Base-by-base conservation (phyloP, 92 coral and sea anemone species). In the Pocillopora meandrina region DNA sequence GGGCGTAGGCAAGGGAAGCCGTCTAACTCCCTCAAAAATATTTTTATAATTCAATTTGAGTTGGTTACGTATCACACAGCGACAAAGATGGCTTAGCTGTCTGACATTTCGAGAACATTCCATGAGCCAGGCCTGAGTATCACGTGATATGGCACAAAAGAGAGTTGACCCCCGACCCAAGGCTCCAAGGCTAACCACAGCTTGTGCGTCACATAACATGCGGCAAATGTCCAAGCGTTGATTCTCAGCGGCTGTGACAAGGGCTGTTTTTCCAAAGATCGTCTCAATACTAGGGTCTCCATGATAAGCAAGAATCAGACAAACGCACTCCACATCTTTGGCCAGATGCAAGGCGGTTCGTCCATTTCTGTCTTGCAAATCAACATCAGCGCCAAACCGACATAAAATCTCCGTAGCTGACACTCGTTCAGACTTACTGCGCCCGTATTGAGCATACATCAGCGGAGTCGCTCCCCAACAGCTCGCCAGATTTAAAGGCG, bases 391-490 rank as follows among this genome's bases (percentile, higher is more conserved):
- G 57, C 92, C 93, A 10, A 79, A 83, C 12, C 92, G 90, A 17
- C 93, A 89, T 16, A 91, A 83, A 4, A 78, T 89, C 58, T 93
- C 91, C 21, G 97, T 93, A 2, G 97, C 92, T 13, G 85, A 64
- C 36, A 93, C 65, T 19, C 97, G 90, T 26, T 86, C 91, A 16
- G 74, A 61, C 79, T 86, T 91, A 21, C 76, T 82, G 80, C 91
- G 90, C 42, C 89, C 94, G 76, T 91, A 91, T 76, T 93, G 97
- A n/a, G 97, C 94, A 64, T 91, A 91, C 31, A 84, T 90, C 79
- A 93, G 89, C 72, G 96, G 92, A 74, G 96, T 91, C 13, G 92
- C 90, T 11, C 92, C 95, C 95, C 95, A 90, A 59, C 82, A 85
- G 77, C 93, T 87, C 1, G 89, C 88, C 57, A 92, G 87, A 60